Conservation (phyloP, 2,888 invertebrate genomes). For the Drosophila ezoana region DNA sequence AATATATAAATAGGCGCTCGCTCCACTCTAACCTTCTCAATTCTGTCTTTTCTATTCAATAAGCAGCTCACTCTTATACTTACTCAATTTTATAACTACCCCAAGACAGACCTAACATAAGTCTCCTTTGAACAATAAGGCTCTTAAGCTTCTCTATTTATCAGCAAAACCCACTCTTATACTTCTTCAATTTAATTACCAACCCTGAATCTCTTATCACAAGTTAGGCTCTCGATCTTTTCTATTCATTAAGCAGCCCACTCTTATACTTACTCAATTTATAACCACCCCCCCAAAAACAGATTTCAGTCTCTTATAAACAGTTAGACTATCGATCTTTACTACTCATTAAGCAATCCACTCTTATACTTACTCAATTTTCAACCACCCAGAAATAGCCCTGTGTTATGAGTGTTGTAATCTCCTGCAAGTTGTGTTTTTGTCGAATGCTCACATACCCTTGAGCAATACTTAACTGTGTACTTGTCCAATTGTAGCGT, state of each 20-base stretch:
- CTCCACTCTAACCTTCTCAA: background rate
- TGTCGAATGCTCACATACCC: constrained; percentile 22
- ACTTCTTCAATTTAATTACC: background rate
- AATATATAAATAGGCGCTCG: background rate
- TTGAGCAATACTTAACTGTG: constrained; percentile 26
- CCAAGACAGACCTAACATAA: background rate
- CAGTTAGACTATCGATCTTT: background rate
- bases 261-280: background rate
- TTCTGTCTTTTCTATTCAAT: background rate
- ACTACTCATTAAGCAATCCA: background rate
- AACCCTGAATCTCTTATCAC: constrained; percentile 1
- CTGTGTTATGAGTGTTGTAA: constrained; percentile 43
- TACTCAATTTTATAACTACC: background rate
- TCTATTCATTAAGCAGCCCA: background rate
- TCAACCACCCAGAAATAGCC: background rate
- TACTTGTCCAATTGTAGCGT: constrained; percentile 49
- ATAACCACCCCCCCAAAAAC: background rate
- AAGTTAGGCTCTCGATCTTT: background rate
- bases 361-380: constrained; percentile 11
- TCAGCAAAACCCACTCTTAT: background rate
- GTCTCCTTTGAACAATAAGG: background rate
- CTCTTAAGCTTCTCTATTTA: background rate
- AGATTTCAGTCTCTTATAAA: background rate
- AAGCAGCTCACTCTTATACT: background rate
- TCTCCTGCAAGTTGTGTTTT: constrained; percentile 40